Evolutionary conservation across 2,113 vertebrate genomes (phyloP), one percentile per base, ranked within the genome.

Genomic region (Tonatia bakeri): DNA sequence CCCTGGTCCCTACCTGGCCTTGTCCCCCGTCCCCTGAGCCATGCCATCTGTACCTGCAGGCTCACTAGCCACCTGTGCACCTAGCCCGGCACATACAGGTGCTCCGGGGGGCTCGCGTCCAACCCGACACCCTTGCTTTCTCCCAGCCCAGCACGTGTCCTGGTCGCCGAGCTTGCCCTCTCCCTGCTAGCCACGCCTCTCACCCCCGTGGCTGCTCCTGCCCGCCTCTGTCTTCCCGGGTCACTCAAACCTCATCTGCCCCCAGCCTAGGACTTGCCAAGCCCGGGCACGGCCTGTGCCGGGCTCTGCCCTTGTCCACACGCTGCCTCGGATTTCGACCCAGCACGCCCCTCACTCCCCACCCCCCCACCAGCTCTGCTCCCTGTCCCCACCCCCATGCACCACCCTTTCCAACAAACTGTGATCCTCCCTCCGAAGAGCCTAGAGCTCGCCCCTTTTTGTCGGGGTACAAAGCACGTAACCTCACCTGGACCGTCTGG

Each of bases 41-140:
- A 2, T 5, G 50, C 14, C 59, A 11, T 11, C 43, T 36, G 16
- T 9, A 4, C 38, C 79, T 64, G 28, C 43, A 26, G 54, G 40
- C 28, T 3, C 14, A 11, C 19, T 11, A 13, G n/a, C 64, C 5
- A 0, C 22, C 33, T 33, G 61, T 17, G n/a, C 52, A 1, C 86
- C 0, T 0, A 7, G 50, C 33, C 43, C n/a, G 3, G 28, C 3
- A 0, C 1, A 0, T 5, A 31, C 2, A 16, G 15, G 5, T 3
- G 40, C 38, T 36, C 54, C 16, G 10, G 52, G 64, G 64, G 26
- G 12, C 1, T 59, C 8, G 17, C 7, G 4, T 33, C 56, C 31
- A 4, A 1, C 13, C 3, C 38, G 24, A 17, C 26, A 19, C 47
- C 40, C 17, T 7, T 20, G 3, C 0, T 1, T n/a, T 9, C 59